These are phyloP conservation scores for Grallaria varia DNA, from an alignment of 2,113 vertebrate genomes.

Conservation along the genomic window DNA sequence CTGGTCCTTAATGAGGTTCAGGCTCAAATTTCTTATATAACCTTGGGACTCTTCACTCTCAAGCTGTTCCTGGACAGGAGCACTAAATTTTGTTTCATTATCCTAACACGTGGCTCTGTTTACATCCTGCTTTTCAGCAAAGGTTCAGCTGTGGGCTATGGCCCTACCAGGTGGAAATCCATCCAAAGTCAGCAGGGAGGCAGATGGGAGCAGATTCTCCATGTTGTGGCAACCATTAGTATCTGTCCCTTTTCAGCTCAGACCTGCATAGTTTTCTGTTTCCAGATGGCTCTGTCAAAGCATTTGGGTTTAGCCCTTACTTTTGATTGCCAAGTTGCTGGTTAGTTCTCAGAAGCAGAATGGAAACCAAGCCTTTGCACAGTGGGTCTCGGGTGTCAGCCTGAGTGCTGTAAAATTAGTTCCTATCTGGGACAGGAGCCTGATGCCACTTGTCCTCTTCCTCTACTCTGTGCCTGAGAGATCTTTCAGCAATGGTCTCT, in stretches of 20 bases:
- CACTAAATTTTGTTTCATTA: background rate
- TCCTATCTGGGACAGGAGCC: background rate
- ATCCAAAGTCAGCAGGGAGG: background rate
- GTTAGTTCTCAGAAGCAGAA: background rate
- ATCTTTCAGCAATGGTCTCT: background rate
- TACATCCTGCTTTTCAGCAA: background rate
- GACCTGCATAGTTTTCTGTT: background rate
- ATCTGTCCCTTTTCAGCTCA: background rate
- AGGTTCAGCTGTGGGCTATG: background rate
- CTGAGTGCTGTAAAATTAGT: background rate
- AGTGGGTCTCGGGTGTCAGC: accelerated
- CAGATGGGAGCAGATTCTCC: conserved; percentile 11
- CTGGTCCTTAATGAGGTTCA: background rate
- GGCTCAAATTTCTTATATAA: background rate
- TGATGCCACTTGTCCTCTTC: background rate
- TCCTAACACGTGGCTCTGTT: background rate
- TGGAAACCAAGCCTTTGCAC: background rate
- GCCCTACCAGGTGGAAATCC: background rate
- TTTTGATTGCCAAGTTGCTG: background rate
- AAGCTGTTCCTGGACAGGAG: background rate
- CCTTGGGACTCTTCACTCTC: background rate
- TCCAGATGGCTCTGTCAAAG: background rate
- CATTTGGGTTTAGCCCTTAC: background rate
- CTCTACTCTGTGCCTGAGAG: background rate
- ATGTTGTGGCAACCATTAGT: background rate